phyloP scores from a whole-genome alignment of 1,140 invertebrate species.

The Orchestia grillus region DNA sequence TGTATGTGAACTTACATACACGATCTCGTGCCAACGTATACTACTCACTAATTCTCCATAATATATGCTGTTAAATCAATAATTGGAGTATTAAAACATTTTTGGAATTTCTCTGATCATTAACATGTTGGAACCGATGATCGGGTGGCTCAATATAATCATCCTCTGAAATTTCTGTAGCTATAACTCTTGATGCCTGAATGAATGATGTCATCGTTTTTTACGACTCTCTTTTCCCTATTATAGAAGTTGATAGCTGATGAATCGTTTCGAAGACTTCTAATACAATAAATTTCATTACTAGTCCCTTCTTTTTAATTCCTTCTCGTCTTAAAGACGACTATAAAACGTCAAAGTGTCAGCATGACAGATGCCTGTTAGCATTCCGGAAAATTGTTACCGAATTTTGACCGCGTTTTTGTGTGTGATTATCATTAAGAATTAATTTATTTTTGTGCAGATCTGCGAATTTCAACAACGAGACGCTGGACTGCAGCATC shows the following conservation, averaged over 20 bases:
- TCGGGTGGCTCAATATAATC: no score
- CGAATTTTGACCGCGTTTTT: background rate
- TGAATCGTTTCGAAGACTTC: background rate
- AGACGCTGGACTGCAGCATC: slow-evolving; percentile 72
- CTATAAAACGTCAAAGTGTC: background rate
- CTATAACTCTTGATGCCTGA: no score
- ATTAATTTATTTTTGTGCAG: slow-evolving; percentile 68
- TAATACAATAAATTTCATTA: background rate
- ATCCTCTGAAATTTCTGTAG: no score
- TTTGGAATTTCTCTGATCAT: no score
- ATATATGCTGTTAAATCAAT: no score
- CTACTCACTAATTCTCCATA: background rate
- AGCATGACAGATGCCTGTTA: background rate
- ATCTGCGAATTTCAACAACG: slow-evolving; percentile 73
- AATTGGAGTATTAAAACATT: no score
- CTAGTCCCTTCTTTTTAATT: background rate
- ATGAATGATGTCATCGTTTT: background rate
- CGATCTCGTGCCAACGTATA: background rate
- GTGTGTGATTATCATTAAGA: background rate
- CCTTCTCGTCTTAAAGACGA: background rate
- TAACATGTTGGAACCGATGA: no score
- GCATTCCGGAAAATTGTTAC: background rate
- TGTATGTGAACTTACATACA: background rate
- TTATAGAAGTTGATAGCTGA: background rate
- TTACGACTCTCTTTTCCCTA: background rate